Evolutionary conservation across 1,140 invertebrate genomes (phyloP), one percentile per base, ranked within the genome.

Genomic region (Papilio polytes): DNA sequence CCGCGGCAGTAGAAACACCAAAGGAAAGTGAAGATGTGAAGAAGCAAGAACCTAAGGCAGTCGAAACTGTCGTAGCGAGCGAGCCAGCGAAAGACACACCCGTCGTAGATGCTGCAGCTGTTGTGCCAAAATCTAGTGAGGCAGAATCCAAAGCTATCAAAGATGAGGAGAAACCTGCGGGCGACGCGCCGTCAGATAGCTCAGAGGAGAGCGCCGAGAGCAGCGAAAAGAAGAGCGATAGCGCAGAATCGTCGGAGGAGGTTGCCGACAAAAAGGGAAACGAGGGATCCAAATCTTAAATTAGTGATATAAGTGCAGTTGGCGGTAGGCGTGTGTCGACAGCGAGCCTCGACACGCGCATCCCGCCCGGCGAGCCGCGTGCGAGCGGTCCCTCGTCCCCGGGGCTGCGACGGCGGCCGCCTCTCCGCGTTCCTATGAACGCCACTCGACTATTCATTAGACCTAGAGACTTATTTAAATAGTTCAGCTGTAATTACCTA

Each of bases 381-480:
- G 87, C 88, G 83, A 87, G 91, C 88, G 86, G 87, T 83, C 83
- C 83, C 85, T 81, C 72, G 85, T 85, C 82, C 85, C 81, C 72
- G 85, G 85, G 87, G 85, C 85, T 85, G 85, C 84, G 88, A 86
- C 84, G 85, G 80, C 81, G 81, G 82, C 56, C 78, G 82, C 85
- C 76, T 59, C 56, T 70, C 83, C 78, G 84, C 83, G 83, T 81
- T 83, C 81, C 82, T 86, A 87, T 86, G 88, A 82, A 84, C 85
- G 85, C 88, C 85, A 82, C 56, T 66, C 88, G 88, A 89, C 88
- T 91, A 90, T 91, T 89, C 87, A 89, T 82, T 94, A 94, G 88
- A 90, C 87, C 84, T 94, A 94, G 91, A 94, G 92, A 94, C 92
- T 93, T 94, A 94, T 93, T 94, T 93, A 93, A 94, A 92, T 93